Evolutionary conservation across 37 sponge, comb jelly and placozoan genomes (phyloP).

Genomic region (Cliona cf. orientalis): DNA sequence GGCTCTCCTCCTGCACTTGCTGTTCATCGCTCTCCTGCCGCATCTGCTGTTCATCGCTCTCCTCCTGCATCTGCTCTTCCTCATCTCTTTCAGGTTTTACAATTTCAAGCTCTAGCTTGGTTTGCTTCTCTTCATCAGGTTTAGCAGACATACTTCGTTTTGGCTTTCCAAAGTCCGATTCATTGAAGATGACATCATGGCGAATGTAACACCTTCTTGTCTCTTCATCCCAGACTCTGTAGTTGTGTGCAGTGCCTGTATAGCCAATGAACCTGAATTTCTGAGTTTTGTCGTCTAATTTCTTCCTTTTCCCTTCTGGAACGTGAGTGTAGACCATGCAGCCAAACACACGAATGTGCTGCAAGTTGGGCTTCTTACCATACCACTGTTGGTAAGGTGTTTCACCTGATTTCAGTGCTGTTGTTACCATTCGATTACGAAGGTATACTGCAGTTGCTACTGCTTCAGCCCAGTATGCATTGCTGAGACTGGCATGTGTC

Average conservation of each 20-base stretch:
- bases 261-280: slow-evolving; percentile 49
- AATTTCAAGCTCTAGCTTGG: not conserved
- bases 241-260: slow-evolving; percentile 20
- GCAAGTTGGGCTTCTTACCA: slow-evolving; percentile 41
- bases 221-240: slow-evolving; percentile 30
- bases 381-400: slow-evolving; percentile 48
- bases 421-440: slow-evolving; percentile 33
- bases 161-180: slow-evolving; percentile 22
- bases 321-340: slow-evolving; percentile 40
- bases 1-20: too few species aligned
- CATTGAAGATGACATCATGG: slow-evolving; percentile 38
- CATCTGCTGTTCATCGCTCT: not conserved
- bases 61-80: too few species aligned
- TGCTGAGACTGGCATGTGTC: slow-evolving; percentile 42
- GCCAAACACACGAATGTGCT: slow-evolving; percentile 57
- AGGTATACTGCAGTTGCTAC: slow-evolving; percentile 51
- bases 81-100: too few species aligned
- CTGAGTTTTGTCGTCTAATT: slow-evolving; percentile 44
- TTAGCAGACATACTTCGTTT: too few species aligned
- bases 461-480: slow-evolving; percentile 67
- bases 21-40: not conserved
- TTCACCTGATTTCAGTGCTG: not conserved
- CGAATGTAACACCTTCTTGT: slow-evolving; percentile 9
- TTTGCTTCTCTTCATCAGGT: too few species aligned
- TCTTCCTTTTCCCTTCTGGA: slow-evolving; percentile 27